phyloP scores from a whole-genome alignment of 2,888 invertebrate species.

The Craniophora ligustri region DNA sequence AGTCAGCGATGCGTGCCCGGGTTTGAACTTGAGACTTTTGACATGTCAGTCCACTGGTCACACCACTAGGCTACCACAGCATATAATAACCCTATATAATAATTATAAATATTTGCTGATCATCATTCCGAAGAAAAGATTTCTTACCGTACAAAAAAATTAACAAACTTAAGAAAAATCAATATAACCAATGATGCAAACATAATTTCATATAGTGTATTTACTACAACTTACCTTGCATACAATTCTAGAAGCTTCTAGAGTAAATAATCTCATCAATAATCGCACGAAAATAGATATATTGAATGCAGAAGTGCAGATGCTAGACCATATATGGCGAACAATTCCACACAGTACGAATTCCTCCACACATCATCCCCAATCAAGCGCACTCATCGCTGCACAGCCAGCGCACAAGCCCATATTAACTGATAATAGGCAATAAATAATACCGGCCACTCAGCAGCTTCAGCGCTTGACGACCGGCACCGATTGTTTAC shows the following conservation, averaged over 20 bases:
- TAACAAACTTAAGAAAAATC: too few species aligned
- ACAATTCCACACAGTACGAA: constrained; percentile 27
- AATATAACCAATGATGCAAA: background rate
- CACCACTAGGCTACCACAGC: too few species aligned
- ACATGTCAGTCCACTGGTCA: too few species aligned
- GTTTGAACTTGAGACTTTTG: too few species aligned
- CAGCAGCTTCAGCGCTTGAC: constrained; percentile 46
- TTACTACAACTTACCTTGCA: background rate
- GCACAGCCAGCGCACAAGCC: constrained; percentile 41
- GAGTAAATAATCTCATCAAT: background rate
- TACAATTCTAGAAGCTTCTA: too few species aligned
- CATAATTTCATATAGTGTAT: background rate
- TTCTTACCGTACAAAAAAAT: too few species aligned
- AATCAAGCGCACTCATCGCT: constrained; percentile 46
- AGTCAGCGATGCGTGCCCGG: too few species aligned
- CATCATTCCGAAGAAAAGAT: too few species aligned
- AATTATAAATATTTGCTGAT: too few species aligned
- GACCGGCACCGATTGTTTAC: constrained; percentile 51
- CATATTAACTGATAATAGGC: constrained; percentile 53
- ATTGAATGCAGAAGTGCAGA: constrained; percentile 15
- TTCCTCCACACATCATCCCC: constrained; percentile 30
- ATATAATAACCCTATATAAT: too few species aligned
- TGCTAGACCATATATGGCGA: constrained; percentile 15
- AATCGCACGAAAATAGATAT: constrained; percentile 14
- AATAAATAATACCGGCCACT: constrained; percentile 50